Conservation (phyloP, 2,113 vertebrate species). For the Sprattus sprattus region DNA sequence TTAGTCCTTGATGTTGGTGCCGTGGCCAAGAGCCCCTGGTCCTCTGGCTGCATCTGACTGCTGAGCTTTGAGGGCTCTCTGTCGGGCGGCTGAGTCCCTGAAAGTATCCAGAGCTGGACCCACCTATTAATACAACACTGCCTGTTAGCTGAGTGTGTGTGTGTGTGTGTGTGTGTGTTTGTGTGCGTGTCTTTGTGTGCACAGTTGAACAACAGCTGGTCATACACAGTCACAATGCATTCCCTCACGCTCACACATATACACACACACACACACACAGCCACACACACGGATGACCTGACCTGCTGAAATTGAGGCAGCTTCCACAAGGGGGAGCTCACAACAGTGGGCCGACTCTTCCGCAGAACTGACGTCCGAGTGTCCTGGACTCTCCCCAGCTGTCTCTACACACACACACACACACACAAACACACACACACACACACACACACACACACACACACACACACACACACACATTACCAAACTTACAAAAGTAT, state of each 20-base stretch:
- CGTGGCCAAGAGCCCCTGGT: conserved; percentile 55
- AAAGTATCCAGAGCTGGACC: conserved; percentile 81
- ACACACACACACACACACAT: neutral
- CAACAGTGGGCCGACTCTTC: conserved; percentile 49
- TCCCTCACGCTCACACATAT: neutral
- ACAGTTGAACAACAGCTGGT: too few species aligned
- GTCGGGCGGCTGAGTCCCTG: conserved; percentile 57
- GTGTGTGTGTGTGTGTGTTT: conserved; percentile 1
- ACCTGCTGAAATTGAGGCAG: conserved; percentile 75
- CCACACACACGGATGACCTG: neutral
- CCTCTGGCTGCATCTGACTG: conserved; percentile 56
- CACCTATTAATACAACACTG: neutral
- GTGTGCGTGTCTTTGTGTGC: neutral
- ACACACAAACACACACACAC: neutral
- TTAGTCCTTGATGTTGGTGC: conserved; percentile 52
- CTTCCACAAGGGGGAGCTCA: conserved; percentile 72
- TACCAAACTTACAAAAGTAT: neutral
- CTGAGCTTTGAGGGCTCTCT: conserved; percentile 65
- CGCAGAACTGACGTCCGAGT: conserved; percentile 77
- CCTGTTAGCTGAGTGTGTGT: neutral
- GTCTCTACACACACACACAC: conserved; percentile 47
- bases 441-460: neutral
- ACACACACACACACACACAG: conserved; percentile 6
- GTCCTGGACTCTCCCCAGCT: conserved; percentile 53
- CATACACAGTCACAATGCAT: neutral